Conservation (phyloP, 2,797 vertebrate genomes). For the Taenioides sp. region DNA sequence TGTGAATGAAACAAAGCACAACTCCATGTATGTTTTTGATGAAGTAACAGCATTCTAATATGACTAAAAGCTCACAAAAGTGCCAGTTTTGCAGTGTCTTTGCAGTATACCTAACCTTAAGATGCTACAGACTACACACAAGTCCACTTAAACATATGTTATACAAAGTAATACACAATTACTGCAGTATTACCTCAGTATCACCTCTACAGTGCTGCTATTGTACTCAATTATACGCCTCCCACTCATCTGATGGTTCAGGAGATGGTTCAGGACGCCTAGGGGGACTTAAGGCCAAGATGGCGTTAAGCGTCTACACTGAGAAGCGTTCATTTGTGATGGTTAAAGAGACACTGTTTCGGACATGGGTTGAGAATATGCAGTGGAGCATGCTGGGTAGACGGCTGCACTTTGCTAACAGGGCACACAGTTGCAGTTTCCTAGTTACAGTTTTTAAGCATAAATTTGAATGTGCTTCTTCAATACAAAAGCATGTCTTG, state of each 20-base stretch:
- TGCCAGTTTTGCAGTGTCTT: not conserved
- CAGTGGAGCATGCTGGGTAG: conserved; percentile 5
- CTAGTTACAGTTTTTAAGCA: conserved; percentile 25
- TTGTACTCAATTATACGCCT: conserved; percentile 35
- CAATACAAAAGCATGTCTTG: conserved; percentile 5
- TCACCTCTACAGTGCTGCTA: conserved; percentile 23
- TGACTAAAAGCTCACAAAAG: too few species aligned
- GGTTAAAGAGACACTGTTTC: not conserved
- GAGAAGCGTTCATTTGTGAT: conserved; percentile 6
- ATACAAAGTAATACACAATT: not conserved
- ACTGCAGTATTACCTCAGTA: conserved; percentile 2
- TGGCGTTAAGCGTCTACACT: not conserved
- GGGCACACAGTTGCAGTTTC: conserved; percentile 2
- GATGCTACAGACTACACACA: too few species aligned
- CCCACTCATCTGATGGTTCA: conserved; percentile 25
- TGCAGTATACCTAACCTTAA: not conserved
- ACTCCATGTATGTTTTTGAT: too few species aligned
- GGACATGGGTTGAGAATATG: conserved; percentile 23
- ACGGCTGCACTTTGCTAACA: conserved; percentile 6
- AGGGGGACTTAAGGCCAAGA: conserved; percentile 22
- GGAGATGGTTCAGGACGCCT: conserved; percentile 17
- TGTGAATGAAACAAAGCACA: too few species aligned
- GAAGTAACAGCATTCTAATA: too few species aligned
- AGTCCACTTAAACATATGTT: not conserved
- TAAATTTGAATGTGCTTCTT: conserved; percentile 21